Conservation (phyloP, 2,888 invertebrate species). For the Anaspis maculata region DNA sequence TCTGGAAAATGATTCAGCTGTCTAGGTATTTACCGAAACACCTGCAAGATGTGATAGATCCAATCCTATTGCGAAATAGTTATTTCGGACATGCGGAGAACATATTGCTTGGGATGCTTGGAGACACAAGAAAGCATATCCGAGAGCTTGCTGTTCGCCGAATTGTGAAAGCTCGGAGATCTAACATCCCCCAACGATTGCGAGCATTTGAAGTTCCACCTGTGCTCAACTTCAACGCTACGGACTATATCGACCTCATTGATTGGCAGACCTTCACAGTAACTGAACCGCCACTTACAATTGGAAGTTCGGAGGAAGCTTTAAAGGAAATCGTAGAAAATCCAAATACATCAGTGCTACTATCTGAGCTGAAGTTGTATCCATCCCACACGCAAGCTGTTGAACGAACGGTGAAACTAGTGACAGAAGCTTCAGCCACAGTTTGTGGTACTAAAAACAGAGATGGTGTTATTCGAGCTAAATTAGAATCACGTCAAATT, state of each 20-base stretch:
- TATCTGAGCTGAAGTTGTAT: conserved; percentile 1
- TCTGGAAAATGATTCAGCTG: not conserved
- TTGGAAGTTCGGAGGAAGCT: not conserved
- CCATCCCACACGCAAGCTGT: conserved; percentile 7
- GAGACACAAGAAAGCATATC: not conserved
- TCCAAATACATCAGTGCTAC: not conserved
- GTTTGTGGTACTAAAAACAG: conserved; percentile 6
- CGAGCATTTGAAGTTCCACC: not conserved
- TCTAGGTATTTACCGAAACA: not conserved
- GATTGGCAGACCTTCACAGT: not conserved
- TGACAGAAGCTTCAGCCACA: conserved; percentile 4
- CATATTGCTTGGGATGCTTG: not conserved
- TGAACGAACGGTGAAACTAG: conserved; percentile 6
- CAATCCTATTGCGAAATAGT: not conserved
- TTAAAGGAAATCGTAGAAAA: not conserved
- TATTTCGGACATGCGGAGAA: not conserved
- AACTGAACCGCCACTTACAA: not conserved
- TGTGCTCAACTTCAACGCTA: not conserved
- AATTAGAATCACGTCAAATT: not conserved
- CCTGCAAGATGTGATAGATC: not conserved
- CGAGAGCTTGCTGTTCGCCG: not conserved
- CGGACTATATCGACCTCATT: not conserved
- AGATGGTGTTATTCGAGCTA: conserved; percentile 6
- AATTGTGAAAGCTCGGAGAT: not conserved
- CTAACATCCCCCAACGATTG: not conserved